Percentiles rank a stretch among this genome's conserved stretches.
phyloP scores from a whole-genome alignment of 1,140 invertebrate genomes.

The Leptonema lineaticorne region DNA sequence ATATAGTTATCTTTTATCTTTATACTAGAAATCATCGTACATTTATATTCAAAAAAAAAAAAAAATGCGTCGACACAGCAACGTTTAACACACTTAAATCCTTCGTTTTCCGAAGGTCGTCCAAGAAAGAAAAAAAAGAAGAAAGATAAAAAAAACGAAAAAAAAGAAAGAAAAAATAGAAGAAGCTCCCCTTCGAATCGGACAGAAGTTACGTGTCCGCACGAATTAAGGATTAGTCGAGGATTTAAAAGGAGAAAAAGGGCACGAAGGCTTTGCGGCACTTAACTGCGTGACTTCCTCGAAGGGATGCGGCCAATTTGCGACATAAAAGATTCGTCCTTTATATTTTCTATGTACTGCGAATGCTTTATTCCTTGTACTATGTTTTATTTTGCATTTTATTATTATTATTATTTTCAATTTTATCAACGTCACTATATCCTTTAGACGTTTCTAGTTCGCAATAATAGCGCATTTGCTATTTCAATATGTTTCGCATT shows the following conservation, averaged over 20 bases:
- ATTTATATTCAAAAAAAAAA: too few species aligned
- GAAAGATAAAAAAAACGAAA: background rate
- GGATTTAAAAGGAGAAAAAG: conserved; percentile 8
- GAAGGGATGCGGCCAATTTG: conserved; percentile 19
- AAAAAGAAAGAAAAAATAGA: background rate
- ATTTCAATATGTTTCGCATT: too few species aligned
- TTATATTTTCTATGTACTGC: background rate
- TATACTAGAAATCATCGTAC: too few species aligned
- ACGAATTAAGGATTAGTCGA: conserved; percentile 16
- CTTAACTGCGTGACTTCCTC: conserved; percentile 13
- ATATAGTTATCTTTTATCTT: too few species aligned
- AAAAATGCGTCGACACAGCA: too few species aligned
- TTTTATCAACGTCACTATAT: too few species aligned
- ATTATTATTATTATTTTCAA: background rate
- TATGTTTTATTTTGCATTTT: background rate
- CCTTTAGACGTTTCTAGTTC: too few species aligned
- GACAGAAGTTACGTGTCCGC: conserved; percentile 24
- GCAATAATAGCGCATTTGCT: too few species aligned
- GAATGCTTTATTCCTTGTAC: background rate
- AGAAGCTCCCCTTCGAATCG: conserved; percentile 10
- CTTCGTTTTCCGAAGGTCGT: too few species aligned
- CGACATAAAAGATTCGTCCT: conserved; percentile 10
- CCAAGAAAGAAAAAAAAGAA: too few species aligned
- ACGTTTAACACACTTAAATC: too few species aligned
- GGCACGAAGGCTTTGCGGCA: conserved; percentile 7